Base-by-base conservation (phyloP, 2,888 invertebrate genomes). In the Exocentrus adspersus region DNA sequence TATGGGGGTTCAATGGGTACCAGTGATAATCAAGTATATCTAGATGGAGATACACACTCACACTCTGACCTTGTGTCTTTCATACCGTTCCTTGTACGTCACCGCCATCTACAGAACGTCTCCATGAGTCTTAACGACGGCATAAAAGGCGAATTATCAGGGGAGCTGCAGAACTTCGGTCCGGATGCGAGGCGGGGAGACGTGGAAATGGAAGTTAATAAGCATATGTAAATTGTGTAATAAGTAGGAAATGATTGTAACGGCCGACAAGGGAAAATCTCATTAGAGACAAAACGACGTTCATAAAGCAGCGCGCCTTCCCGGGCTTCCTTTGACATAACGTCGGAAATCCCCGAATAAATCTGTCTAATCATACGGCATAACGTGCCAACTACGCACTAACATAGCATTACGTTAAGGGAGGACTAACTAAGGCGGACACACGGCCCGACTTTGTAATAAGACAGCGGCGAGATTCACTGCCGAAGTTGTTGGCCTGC, bases 301-400 rank as follows among this genome's bases (percentile, higher is more conserved):
- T 72, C 74, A 75, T 77, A 76, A 76, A 76, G 74, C 73, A 76
- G 74, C 73, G 74, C 73, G 69, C 72, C 72, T 72, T 65, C 71
- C 69, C 68, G 68, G 73, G 75, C 75, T 78, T 77, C 77, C 76
- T 78, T 78, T 79, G 80, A 80, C 79, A 77, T 77, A 76, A 77
- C 75, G 76, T 76, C 77, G 78, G 77, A 80, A 80, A 80, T 80
- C 78, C 78, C 73, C 69, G 77, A 80, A 81, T 80, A 80, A 80
- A 80, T 80, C 79, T 79, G 78, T 81, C 80, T 80, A 81, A 81
- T 81, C 80, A 80, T 79, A 79, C 76, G 77, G 77, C 78, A 79
- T 80, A 80, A 81, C 79, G 80, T 81, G 79, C 79, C 78, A 79
- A 81, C 77, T 80, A 80, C 79, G 79, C 80, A 79, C 80, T 79